These are phyloP conservation scores for Thalpophila matura DNA, from an alignment of 2,888 invertebrate genomes.

Conservation along the genomic window DNA sequence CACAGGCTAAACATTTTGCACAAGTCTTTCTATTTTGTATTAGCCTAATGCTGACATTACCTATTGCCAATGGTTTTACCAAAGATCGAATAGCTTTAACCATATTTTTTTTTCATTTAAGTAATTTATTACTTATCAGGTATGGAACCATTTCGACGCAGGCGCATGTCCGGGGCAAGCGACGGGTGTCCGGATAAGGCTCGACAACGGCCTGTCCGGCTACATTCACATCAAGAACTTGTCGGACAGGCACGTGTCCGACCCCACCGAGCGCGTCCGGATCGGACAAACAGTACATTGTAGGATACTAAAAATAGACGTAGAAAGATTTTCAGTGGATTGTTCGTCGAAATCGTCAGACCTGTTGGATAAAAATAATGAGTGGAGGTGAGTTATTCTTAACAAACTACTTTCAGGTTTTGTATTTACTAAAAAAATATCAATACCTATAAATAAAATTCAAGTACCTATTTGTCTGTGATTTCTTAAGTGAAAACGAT, in stretches of 20 bases:
- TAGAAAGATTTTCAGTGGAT: conserved; percentile 97
- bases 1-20: too few species aligned
- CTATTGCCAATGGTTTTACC: background rate
- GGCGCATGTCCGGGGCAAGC: conserved; percentile 99
- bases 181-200: conserved; percentile 96
- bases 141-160: conserved; percentile 99
- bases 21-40: background rate
- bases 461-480: too few species aligned
- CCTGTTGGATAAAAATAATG: conserved; percentile 96
- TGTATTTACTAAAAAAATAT: too few species aligned
- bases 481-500: too few species aligned
- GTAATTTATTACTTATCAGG: conserved; percentile 80
- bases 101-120: background rate
- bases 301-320: conserved; percentile 98
- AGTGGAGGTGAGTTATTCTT: conserved; percentile 95
- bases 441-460: too few species aligned
- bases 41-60: too few species aligned
- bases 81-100: background rate
- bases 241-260: conserved; percentile 97
- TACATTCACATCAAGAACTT: conserved; percentile 98
- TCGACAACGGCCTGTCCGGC: conserved; percentile 98
- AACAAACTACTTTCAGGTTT: too few species aligned
- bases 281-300: conserved; percentile 96
- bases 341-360: conserved; percentile 98
- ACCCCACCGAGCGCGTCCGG: conserved; percentile 97